A percentile compares a stretch with the other conserved stretches of the same genome.
phyloP scores from a whole-genome alignment of 2,797 vertebrate species.

The Pteropus rufus region DNA sequence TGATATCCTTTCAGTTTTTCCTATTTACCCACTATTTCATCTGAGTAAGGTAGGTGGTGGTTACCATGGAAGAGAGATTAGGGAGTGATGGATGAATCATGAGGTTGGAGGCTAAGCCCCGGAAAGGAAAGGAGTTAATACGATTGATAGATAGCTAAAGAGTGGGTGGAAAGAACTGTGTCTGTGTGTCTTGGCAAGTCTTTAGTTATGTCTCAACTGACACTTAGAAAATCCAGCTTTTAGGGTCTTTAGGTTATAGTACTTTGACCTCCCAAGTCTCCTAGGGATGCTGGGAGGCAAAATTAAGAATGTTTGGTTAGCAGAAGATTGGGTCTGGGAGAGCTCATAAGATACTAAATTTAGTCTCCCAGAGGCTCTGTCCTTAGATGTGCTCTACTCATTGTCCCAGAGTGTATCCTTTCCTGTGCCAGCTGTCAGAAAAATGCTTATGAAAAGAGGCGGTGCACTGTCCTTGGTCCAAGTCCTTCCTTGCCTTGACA shows the following conservation, averaged over 20 bases:
- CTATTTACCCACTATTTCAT: background rate
- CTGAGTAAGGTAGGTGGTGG: background rate
- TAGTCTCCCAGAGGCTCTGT: background rate
- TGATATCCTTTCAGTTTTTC: background rate
- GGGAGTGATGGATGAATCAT: background rate
- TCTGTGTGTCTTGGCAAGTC: background rate
- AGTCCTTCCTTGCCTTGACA: background rate
- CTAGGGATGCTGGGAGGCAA: conserved; percentile 20
- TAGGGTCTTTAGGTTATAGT: background rate
- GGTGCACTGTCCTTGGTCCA: background rate
- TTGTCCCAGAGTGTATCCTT: background rate
- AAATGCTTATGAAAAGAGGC: background rate
- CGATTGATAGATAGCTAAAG: background rate
- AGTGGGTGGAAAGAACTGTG: background rate
- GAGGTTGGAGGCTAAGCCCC: background rate
- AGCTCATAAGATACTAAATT: background rate
- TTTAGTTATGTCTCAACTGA: background rate
- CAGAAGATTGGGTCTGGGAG: background rate
- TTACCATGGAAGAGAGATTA: background rate
- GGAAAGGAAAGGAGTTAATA: background rate
- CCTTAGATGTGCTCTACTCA: background rate
- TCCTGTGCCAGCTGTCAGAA: background rate
- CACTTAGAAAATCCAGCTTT: background rate
- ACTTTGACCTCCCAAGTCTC: background rate
- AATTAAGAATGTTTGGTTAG: background rate